Base-by-base conservation (phyloP, 2,113 vertebrate genomes). In the Callipepla californica region DNA sequence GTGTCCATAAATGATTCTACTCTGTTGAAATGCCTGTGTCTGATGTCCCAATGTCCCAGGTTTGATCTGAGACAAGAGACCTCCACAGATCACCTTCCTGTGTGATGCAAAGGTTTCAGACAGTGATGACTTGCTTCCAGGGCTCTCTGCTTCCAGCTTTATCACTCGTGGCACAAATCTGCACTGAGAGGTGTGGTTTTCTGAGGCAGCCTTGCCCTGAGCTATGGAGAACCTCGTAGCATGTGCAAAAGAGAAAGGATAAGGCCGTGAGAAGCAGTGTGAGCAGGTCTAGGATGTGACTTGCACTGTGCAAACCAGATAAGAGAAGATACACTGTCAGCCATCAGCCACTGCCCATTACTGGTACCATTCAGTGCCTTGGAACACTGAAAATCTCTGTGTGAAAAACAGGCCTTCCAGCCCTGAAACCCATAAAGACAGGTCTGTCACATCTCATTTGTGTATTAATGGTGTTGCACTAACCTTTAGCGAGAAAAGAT, bases 401-500 rank as follows among this genome's bases (percentile, higher is more conserved):
- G 38, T 22, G 20, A 48, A 47, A 48, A 76, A 30, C 32, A 55
- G 65, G 6, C 80, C 90, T 90, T 68, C 25, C 42, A 55, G 23
- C 55, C 80, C n/a, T 48, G 1, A 88, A n/a, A 7, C 13, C 5
- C 36, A n/a, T 58, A 86, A 86, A 94, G 76, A 63, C 28, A 20
- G 25, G 44, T 69, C 67, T 81, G 48, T 91, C 81, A 30, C 65
- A 18, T 62, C 82, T 34, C 66, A 89, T 74, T 80, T 45, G 44
- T 74, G 25, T 74, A 53, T 81, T 89, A 94, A 87, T 72, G 40
- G 70, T 82, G 55, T 81, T 83, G 81, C 67, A 11, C 59, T 91
- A 57, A 90, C 80, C 2, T 2, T 72, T 44, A 84, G 68, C 85
- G 94, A 92, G 90, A 94, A 95, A 93, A 89, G 85, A 40, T 83